Conservation (phyloP, 2,113 vertebrate species). For the Sphaerodactylus townsendi region DNA sequence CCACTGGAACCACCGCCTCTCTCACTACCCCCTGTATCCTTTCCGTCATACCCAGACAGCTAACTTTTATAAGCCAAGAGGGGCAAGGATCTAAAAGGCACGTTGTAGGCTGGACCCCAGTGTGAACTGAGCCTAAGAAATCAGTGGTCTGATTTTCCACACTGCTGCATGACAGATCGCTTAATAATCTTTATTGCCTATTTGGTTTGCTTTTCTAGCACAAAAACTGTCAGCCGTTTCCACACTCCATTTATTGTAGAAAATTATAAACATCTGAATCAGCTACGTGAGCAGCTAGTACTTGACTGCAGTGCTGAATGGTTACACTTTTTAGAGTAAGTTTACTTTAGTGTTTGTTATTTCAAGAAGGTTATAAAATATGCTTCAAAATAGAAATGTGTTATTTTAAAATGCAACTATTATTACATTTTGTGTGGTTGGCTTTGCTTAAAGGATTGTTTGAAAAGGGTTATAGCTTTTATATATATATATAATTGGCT, state of each 20-base stretch:
- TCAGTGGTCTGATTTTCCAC: conserved; percentile 49
- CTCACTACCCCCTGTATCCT: too few relatives aligned
- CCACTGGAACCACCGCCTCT: too few relatives aligned
- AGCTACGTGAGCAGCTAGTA: conserved; percentile 90
- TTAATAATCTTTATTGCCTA: conserved; percentile 69
- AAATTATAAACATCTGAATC: conserved; percentile 83
- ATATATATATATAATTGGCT: too few relatives aligned
- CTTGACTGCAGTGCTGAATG: conserved; percentile 88
- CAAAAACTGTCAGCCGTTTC: conserved; percentile 91
- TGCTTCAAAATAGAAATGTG: not conserved
- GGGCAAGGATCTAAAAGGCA: too few relatives aligned
- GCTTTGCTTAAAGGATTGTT: not conserved
- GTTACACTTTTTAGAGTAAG: conserved; percentile 91
- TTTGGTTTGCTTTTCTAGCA: conserved; percentile 76
- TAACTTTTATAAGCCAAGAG: too few relatives aligned
- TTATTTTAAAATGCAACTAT: conserved; percentile 4
- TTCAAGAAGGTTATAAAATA: not conserved
- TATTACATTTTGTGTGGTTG: not conserved
- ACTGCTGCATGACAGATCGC: conserved; percentile 58
- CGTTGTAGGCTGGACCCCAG: too few relatives aligned
- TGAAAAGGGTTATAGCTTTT: too few relatives aligned
- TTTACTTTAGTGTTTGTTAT: conserved; percentile 42
- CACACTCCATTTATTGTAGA: conserved; percentile 90
- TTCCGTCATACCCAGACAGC: too few relatives aligned
- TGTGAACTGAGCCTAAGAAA: conserved; percentile 41